phyloP scores from a whole-genome alignment of 2,888 invertebrate genomes.

The Dryobotodes eremita region DNA sequence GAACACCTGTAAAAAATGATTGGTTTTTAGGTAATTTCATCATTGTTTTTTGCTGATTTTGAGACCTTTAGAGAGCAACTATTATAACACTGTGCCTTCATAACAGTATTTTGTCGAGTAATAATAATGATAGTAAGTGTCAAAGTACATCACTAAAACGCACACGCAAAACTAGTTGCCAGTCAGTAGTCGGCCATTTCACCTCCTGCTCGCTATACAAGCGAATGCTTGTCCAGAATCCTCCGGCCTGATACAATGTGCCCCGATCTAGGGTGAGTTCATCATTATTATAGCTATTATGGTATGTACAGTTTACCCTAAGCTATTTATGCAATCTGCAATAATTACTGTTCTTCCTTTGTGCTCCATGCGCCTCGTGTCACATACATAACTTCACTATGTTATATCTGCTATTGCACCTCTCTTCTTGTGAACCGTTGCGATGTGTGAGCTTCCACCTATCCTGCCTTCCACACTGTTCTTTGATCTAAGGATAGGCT shows the following conservation, averaged over 20 bases:
- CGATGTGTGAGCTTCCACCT: neutral
- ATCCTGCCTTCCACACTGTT: neutral
- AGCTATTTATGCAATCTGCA: neutral
- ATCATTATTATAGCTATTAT: neutral
- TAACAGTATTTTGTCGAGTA: neutral
- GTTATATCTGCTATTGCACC: neutral
- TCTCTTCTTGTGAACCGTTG: neutral
- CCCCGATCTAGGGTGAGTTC: neutral
- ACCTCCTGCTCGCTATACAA: neutral
- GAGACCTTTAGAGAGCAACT: neutral
- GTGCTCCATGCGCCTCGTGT: neutral
- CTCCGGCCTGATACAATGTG: neutral
- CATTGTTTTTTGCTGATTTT: neutral
- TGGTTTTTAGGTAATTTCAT: neutral
- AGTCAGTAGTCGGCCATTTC: neutral
- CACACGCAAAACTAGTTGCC: neutral
- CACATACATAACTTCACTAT: neutral
- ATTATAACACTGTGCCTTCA: neutral
- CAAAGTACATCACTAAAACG: neutral
- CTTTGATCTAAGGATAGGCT: neutral
- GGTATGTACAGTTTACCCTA: neutral
- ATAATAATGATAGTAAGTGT: neutral
- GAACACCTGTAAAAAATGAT: constrained; percentile 42
- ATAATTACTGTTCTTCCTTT: neutral
- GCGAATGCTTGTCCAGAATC: no score